phyloP scores from a whole-genome alignment of 1,140 invertebrate species.

The Solen grandis region DNA sequence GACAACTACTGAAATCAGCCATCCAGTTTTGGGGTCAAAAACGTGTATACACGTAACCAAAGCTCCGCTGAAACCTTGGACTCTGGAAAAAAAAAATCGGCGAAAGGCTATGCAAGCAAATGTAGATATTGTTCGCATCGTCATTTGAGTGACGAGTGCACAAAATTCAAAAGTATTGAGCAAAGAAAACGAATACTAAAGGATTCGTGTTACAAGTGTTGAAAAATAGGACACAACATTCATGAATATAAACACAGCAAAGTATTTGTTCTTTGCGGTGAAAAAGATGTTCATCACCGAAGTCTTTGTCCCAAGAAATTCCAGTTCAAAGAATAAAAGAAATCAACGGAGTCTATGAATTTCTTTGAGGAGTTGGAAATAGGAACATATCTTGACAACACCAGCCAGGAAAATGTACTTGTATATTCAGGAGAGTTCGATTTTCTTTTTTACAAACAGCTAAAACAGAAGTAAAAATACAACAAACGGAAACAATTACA shows the following conservation, averaged over 20 bases:
- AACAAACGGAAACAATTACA: background rate
- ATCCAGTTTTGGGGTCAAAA: background rate
- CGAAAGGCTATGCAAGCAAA: too few relatives aligned
- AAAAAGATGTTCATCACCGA: background rate
- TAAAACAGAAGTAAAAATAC: background rate
- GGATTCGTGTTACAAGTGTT: background rate
- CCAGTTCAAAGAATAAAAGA: too few relatives aligned
- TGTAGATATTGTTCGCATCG: background rate
- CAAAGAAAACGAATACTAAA: background rate
- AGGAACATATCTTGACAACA: too few relatives aligned
- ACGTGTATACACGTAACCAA: background rate
- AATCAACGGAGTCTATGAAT: too few relatives aligned
- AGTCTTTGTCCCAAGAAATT: constrained; percentile 2
- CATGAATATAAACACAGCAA: background rate
- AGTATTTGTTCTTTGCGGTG: background rate
- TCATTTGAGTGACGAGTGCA: background rate
- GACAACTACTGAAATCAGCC: background rate
- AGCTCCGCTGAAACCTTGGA: background rate
- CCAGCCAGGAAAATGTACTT: too few relatives aligned
- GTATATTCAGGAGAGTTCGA: too few relatives aligned
- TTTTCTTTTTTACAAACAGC: background rate
- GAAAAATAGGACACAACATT: background rate
- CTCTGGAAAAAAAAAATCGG: background rate
- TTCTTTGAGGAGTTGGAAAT: too few relatives aligned
- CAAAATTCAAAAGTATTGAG: background rate